Evolutionary conservation across 2,797 vertebrate genomes (phyloP).

Genomic region (Anguilla megastoma): DNA sequence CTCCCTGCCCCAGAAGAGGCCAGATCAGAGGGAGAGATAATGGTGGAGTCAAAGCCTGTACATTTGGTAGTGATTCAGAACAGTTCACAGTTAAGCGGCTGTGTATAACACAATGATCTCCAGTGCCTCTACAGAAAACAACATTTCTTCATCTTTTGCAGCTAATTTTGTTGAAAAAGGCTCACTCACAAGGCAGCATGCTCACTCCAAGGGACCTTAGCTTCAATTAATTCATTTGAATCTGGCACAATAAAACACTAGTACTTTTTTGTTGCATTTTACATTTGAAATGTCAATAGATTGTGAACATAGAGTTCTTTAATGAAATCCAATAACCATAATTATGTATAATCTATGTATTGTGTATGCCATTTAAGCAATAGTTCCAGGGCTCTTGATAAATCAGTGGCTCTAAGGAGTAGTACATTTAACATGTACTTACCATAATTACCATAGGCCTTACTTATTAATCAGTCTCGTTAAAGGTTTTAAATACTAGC

Average conservation of each 20-base stretch:
- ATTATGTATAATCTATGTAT: not conserved
- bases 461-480: not conserved
- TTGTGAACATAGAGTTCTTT: not conserved
- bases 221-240: not conserved
- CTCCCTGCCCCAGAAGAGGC: not conserved
- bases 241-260: not conserved
- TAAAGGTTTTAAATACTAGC: not conserved
- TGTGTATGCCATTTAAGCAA: not conserved
- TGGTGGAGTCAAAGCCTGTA: not conserved
- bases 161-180: not conserved
- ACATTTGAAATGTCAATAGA: not conserved
- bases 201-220: not conserved
- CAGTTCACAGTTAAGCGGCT: not conserved
- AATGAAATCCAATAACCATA: not conserved
- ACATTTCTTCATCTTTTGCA: conserved; percentile 3
- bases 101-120: not conserved
- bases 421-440: not conserved
- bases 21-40: conserved; percentile 15
- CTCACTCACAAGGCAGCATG: not conserved
- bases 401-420: not conserved
- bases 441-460: not conserved
- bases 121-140: not conserved
- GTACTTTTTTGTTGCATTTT: not conserved
- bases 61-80: conserved; percentile 10
- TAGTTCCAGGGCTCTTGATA: not conserved